Percentiles rank a stretch among this genome's conserved stretches.
Evolutionary conservation across 2,797 vertebrate species (phyloP).

Genomic region (Eptatretus atami): DNA sequence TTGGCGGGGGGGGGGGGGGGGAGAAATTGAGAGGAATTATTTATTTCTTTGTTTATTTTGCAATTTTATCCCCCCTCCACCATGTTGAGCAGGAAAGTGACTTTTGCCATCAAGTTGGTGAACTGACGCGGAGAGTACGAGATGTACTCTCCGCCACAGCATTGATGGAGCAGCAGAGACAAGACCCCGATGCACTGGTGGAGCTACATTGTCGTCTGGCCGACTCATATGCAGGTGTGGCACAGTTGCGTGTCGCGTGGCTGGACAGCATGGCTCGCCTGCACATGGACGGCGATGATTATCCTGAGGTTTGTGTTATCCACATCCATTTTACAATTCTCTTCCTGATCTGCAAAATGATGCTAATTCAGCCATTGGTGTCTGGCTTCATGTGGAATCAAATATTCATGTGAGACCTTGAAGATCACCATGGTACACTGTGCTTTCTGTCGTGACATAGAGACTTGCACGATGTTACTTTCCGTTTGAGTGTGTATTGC

Average conservation of each 20-base stretch:
- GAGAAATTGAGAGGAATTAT: too few species aligned
- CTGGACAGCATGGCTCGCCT: conserved; percentile 90
- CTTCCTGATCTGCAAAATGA: neutral
- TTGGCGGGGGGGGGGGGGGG: too few species aligned
- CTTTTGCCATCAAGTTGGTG: conserved; percentile 70
- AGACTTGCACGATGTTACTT: too few species aligned
- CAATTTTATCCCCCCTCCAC: too few species aligned
- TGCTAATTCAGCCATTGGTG: too few species aligned
- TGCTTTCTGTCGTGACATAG: too few species aligned
- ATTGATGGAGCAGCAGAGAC: conserved; percentile 82
- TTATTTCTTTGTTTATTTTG: too few species aligned
- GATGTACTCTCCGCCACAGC: conserved; percentile 90
- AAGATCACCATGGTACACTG: too few species aligned
- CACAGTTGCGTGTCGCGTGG: conserved; percentile 73
- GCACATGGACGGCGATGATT: conserved; percentile 62
- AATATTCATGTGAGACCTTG: too few species aligned
- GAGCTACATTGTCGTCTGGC: conserved; percentile 87
- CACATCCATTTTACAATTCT: too few species aligned
- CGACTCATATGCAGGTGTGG: conserved; percentile 73
- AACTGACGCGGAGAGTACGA: conserved; percentile 68
- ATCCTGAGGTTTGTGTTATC: conserved; percentile 35
- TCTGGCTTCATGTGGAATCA: too few species aligned
- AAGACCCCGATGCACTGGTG: conserved; percentile 71
- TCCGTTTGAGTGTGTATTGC: too few species aligned
- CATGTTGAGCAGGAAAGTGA: conserved; percentile 27